Conservation (phyloP, 2,113 vertebrate species). For the Excalfactoria chinensis region DNA sequence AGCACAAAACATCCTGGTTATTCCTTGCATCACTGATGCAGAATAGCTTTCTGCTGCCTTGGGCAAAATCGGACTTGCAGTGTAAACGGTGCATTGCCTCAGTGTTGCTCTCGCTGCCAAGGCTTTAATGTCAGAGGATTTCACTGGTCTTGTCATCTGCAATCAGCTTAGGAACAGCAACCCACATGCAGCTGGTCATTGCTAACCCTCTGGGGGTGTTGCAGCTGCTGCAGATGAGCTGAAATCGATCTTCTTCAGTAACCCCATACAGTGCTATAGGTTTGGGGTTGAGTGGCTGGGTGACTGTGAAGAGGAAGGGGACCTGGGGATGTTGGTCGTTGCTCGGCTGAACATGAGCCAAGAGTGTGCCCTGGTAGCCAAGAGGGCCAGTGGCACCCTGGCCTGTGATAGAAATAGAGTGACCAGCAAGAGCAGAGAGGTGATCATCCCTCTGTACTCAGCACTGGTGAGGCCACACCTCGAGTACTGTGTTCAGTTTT, state of each 20-base stretch:
- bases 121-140: not conserved
- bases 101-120: not conserved
- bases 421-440: no score
- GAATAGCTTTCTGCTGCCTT: not conserved
- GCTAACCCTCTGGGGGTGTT: not conserved
- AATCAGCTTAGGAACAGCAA: not conserved
- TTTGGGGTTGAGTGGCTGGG: no score
- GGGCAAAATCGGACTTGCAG: not conserved
- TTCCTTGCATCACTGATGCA: not conserved
- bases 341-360: no score
- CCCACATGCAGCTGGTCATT: not conserved
- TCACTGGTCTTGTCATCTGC: not conserved
- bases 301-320: no score
- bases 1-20: not conserved
- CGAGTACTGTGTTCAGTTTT: no score
- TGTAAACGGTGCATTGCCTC: not conserved
- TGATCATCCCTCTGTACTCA: no score
- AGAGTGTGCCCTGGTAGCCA: no score
- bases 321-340: no score
- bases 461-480: no score
- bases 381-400: no score
- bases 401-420: no score
- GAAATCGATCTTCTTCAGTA: not conserved
- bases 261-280: no score
- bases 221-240: not conserved